A percentile compares a stretch with the other conserved stretches of the same genome.
Conservation (phyloP, 2,113 vertebrate species). For the Vireo altiloquus region DNA sequence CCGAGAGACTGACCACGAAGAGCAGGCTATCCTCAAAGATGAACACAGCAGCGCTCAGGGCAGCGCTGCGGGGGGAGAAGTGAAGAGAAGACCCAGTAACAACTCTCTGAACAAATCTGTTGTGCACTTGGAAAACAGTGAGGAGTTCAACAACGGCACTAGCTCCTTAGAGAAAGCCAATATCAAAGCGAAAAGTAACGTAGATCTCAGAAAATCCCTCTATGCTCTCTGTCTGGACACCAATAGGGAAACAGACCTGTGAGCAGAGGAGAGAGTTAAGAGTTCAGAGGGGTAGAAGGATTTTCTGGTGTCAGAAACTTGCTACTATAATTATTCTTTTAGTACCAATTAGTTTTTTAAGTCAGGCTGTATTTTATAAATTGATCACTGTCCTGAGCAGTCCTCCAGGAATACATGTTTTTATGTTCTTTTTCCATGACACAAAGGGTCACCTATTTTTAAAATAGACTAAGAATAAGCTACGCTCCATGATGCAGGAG, state of each 20-base stretch:
- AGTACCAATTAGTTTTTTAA: slow-evolving; percentile 53
- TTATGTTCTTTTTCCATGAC: slow-evolving; percentile 59
- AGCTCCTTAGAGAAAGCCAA: slow-evolving; percentile 79
- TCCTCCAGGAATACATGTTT: slow-evolving; percentile 40
- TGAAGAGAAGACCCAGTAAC: slow-evolving; percentile 75
- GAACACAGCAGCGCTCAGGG: slow-evolving; percentile 70
- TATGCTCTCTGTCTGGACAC: slow-evolving; percentile 91
- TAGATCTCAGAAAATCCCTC: slow-evolving; percentile 87
- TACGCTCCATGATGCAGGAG: slow-evolving; percentile 67
- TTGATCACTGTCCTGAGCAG: slow-evolving; percentile 9
- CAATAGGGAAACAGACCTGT: slow-evolving; percentile 89
- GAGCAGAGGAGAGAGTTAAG: not conserved
- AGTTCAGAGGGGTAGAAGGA: not conserved
- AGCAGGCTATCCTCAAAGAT: slow-evolving; percentile 84
- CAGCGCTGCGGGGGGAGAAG: slow-evolving; percentile 61
- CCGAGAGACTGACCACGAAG: slow-evolving; percentile 88
- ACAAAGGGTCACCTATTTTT: slow-evolving; percentile 73
- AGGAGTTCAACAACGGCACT: slow-evolving; percentile 64
- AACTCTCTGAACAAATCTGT: slow-evolving; percentile 77
- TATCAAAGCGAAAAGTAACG: slow-evolving; percentile 87
- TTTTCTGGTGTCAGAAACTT: not conserved
- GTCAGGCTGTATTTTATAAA: slow-evolving; percentile 40
- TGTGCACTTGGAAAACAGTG: slow-evolving; percentile 76
- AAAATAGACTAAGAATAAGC: slow-evolving; percentile 72
- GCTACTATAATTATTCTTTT: not conserved